phyloP scores from a whole-genome alignment of 1,140 invertebrate genomes.

The Caenorhabditis briggsae region DNA sequence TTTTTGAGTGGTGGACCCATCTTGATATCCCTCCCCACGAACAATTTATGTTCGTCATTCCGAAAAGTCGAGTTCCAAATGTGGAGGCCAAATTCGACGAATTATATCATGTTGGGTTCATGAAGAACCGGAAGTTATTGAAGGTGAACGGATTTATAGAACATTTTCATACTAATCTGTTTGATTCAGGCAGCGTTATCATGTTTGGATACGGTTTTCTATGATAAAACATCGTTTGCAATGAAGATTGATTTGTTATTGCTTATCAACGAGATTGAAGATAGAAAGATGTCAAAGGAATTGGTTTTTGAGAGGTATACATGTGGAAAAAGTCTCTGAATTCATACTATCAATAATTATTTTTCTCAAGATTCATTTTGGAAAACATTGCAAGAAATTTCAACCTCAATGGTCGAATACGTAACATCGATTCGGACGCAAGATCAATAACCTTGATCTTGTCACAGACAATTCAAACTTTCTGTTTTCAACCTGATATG shows the following conservation, averaged over 20 bases:
- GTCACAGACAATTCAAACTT: slow-evolving; percentile 49
- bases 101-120: slow-evolving; percentile 38
- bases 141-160: not conserved
- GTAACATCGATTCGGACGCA: slow-evolving; percentile 38
- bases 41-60: slow-evolving; percentile 44
- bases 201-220: slow-evolving; percentile 44
- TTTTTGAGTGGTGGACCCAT: slow-evolving; percentile 19
- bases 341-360: not conserved
- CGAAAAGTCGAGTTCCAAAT: slow-evolving; percentile 17
- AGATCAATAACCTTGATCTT: slow-evolving; percentile 49
- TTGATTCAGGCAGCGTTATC: slow-evolving; percentile 18
- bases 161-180: too few relatives aligned
- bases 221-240: slow-evolving; percentile 10
- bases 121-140: slow-evolving; percentile 41
- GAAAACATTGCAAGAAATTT: slow-evolving; percentile 37
- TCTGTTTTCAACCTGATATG: slow-evolving; percentile 48
- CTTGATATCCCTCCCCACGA: slow-evolving; percentile 15
- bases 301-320: slow-evolving; percentile 35
- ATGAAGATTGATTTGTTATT: slow-evolving; percentile 41
- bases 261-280: slow-evolving; percentile 32
- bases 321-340: not conserved
- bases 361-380: slow-evolving; percentile 33
- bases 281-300: slow-evolving; percentile 30
- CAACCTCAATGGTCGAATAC: slow-evolving; percentile 27
- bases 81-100: slow-evolving; percentile 21